Evolutionary conservation across 1,140 invertebrate genomes (phyloP), one percentile per base, ranked within the genome.

Genomic region (Drosophila kepulauana): DNA sequence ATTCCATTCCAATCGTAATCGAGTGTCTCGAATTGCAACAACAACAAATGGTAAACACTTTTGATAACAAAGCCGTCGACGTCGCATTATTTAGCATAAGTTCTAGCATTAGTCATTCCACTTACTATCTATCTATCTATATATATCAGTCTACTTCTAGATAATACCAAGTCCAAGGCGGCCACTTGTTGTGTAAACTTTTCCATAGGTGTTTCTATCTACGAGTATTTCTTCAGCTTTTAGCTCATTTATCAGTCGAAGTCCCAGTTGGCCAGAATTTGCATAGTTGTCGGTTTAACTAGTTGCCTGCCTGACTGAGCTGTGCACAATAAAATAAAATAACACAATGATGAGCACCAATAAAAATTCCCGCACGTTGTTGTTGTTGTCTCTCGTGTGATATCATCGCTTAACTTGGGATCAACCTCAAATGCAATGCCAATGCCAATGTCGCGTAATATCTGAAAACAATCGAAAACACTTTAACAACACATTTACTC

Each of bases 351-450:
- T 87, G 82, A 87, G 79, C 79, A 61, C 46, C 84, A 88, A 87
- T 82, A 87, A 80, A 86, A 87, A 87, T 87, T 82, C 79, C 84
- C 79, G 68, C 82, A 87, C 82, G 79, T 87, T 66, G 61, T 48
- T 25, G 20, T 25, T 25, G 20, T 25, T 25, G 20, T 4, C 20
- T 25, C 20, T 25, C 35, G 13, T 66, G 67, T 87, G 82, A 87
- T 87, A 87, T 87, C 82, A 87, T 87, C 82, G 79, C 62, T 72
- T 74, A 80, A 85, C 76, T 84, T 84, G 66, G 78, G 56, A 66
- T 49, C 70, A 58, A 25, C 52, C 33, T 43, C 35, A 66, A 15
- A 38, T 75, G 73, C 67, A 75, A 63, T 63, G 72, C 52, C 72
- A 75, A 70, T 75, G 72, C 59, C 67, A 70, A 75, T 64, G 73